Percentiles rank a stretch among this genome's conserved stretches.
Conservation (phyloP, 2,113 vertebrate species). For the Psittacus erithacus region DNA sequence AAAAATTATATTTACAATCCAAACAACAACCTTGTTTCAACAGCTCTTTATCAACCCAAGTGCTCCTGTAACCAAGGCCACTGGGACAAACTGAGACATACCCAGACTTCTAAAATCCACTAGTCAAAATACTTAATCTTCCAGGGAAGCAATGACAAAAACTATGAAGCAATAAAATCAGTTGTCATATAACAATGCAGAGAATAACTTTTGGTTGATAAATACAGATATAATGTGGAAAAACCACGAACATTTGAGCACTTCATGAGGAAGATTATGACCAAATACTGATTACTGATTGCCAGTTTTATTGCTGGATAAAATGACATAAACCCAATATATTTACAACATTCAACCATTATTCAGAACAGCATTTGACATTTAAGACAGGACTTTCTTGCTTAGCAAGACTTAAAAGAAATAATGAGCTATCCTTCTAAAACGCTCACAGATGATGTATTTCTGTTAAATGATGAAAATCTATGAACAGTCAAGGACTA, state of each 20-base stretch:
- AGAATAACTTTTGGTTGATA: constrained; percentile 35
- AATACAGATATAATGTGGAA: constrained; percentile 45
- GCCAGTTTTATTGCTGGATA: neutral
- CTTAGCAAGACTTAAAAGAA: neutral
- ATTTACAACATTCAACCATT: neutral
- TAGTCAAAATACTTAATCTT: constrained; percentile 38
- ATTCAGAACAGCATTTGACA: neutral
- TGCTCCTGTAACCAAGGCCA: constrained; percentile 6
- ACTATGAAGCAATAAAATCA: neutral
- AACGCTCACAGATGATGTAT: neutral
- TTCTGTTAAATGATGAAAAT: neutral
- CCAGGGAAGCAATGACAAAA: constrained; percentile 33
- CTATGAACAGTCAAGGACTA: neutral
- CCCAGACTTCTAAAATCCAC: constrained; percentile 15
- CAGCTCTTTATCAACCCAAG: constrained; percentile 35
- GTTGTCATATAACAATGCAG: neutral
- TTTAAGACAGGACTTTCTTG: neutral
- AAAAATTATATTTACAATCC: neutral
- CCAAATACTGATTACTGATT: neutral
- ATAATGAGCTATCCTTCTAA: neutral
- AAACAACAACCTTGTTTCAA: neutral
- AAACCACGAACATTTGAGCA: constrained; percentile 22
- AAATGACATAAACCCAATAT: neutral
- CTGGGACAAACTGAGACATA: constrained; percentile 41
- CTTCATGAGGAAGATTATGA: neutral